Base-by-base conservation (phyloP, 2,797 vertebrate genomes). In the Pteropus rufus region DNA sequence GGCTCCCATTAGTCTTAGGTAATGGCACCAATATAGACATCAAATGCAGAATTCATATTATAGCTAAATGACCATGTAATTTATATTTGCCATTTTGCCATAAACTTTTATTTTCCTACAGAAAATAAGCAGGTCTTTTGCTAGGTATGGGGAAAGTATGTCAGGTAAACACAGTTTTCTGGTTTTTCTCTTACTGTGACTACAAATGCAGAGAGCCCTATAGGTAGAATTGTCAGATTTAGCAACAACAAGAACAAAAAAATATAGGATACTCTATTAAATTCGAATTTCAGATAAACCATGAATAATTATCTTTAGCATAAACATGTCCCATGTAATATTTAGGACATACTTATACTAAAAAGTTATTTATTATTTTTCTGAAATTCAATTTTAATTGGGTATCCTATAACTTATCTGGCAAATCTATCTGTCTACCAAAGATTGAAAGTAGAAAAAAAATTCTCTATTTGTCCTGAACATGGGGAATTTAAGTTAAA, bases 371-470 rank as follows among this genome's bases (percentile, higher is more conserved):
- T 52, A 31, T 67, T 65, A 1, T 31, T 70, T 92, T 85, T 82
- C 16, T 94, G 89, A 95, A 87, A 91, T 80, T 73, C 56, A 87
- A 65, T 70, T 93, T 72, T 84, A 69, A 44, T 52, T 84, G n/a
- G 41, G 5, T 26, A 64, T 75, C 58, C 24, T 91, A 12, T 52
- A 82, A 41, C 94, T 83, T 80, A 80, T 60, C 60, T 83, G 46
- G 64, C 8, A 73, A 64, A 92, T 16, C 11, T 19, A 31, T 24
- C 21, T 49, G 14, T 52, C 56, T 95, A 36, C 15, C 70, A 87
- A 89, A 80, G 23, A 90, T 60, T 76, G 80, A 56, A 75, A 67
- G n/a, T 29, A 89, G 75, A 56, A 89, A 75, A 89, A 49, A 90
- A 81, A 60, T 24, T 75, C 29, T 75, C 54, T 89, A 21, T 39